Base-by-base conservation (phyloP, 2,888 invertebrate species). In the Sialis lutaria region DNA sequence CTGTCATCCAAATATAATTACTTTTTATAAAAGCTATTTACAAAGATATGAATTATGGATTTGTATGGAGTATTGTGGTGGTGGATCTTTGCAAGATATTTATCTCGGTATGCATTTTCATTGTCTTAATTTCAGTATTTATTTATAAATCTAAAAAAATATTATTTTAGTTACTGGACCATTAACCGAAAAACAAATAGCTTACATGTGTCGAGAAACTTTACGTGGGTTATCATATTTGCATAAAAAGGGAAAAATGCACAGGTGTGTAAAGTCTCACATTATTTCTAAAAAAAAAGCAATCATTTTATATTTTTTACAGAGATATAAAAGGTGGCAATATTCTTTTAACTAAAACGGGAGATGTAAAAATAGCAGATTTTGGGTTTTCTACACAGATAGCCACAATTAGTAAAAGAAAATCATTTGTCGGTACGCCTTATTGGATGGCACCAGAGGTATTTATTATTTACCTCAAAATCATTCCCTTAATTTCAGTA, bases 381-480 rank as follows among this genome's bases (percentile, higher is more conserved):
- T 98, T 98, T 68, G 97, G 97, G 5, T 96, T 98, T 2, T 96
- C 97, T 0, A 97, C 97, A n/a, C 96, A 97, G 72, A 96, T 99
- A 1, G 95, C 95, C 42, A 99, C 98, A 12, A 92, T 98, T 59
- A 95, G 95, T 63, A 99, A 98, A 67, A 72, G 98, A 58, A 97
- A 97, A 67, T 96, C 95, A 47, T 98, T 99, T 64, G 98, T 98
- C 59, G 98, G 98, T 33, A 91, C 97, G 6, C 98, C 98, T 0
- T 98, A 96, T 63, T 97, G 96, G 96, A 92, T 92, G 91, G 91
- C 91, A 42, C 91, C 91, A 5, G 92, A 92, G 76, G 90, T 85
- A 64, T 51, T 47, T 35, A n/a, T n/a, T n/a, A n/a, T n/a, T n/a
- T n/a, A n/a, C n/a, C n/a, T n/a, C n/a, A n/a, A n/a, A n/a, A n/a